A percentile compares a stretch with the other conserved stretches of the same genome.
Conservation (phyloP, 1,140 invertebrate species). For the Drosophila orena region DNA sequence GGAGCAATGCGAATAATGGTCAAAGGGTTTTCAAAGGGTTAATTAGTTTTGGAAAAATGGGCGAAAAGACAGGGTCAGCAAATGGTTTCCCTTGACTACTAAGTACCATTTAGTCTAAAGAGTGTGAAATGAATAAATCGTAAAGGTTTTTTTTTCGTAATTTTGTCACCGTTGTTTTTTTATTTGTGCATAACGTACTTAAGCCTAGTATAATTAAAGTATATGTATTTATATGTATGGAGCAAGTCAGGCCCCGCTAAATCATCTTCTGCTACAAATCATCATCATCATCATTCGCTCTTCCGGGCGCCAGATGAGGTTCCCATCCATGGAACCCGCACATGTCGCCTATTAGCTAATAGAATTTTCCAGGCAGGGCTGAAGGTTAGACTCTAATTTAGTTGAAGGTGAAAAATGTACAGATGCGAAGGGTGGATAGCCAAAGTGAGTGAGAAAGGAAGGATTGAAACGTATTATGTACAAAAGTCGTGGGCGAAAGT, state of each 20-base stretch:
- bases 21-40: constrained; percentile 3
- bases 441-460: constrained; percentile 7
- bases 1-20: constrained; percentile 39
- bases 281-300: constrained; percentile 49
- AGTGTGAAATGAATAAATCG: constrained; percentile 6
- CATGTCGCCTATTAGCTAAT: constrained; percentile 72
- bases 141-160: constrained; percentile 73
- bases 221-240: constrained; percentile 71
- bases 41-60: constrained; percentile 11
- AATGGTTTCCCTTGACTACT: not conserved
- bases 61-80: constrained; percentile 6
- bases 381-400: constrained; percentile 26
- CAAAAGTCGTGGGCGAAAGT: constrained; percentile 69
- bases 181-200: constrained; percentile 84
- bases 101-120: not conserved
- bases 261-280: constrained; percentile 60
- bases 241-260: constrained; percentile 51
- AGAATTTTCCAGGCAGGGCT: constrained; percentile 42
- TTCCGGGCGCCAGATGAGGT: constrained; percentile 56
- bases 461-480: constrained; percentile 64
- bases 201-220: constrained; percentile 78
- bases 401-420: constrained; percentile 19
- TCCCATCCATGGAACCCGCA: constrained; percentile 59
- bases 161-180: constrained; percentile 85
- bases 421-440: constrained; percentile 10